phyloP scores from a whole-genome alignment of 1,140 invertebrate genomes.

The Lasioglossum baleicum region DNA sequence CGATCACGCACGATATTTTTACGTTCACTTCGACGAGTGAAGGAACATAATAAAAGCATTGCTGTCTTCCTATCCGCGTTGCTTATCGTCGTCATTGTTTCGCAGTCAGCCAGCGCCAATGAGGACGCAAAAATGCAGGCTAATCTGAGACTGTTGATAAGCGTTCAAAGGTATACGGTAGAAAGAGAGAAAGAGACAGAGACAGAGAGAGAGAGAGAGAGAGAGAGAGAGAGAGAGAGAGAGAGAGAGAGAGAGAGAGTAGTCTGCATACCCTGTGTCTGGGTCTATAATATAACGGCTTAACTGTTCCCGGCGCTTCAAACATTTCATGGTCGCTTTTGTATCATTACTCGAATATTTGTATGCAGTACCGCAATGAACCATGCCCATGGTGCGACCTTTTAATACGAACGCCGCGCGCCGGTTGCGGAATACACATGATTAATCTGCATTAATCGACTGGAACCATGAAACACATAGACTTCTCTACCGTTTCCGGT shows the following conservation, averaged over 20 bases:
- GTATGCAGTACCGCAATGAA: background rate
- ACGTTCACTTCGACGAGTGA: background rate
- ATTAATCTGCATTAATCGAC: background rate
- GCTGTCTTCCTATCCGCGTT: background rate
- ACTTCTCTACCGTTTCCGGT: background rate
- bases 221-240: no score
- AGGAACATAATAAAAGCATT: background rate
- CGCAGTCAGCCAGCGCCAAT: constrained; percentile 15
- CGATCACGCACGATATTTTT: no score
- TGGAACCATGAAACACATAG: background rate
- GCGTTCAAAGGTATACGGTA: background rate
- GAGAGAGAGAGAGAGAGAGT: no score
- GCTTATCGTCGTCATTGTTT: constrained; percentile 28
- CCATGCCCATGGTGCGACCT: background rate
- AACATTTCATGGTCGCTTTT: background rate
- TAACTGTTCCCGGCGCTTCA: background rate
- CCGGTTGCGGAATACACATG: no score
- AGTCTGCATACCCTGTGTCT: background rate
- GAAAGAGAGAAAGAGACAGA: no score
- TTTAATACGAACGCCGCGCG: background rate
- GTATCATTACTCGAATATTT: background rate
- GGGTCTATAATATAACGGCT: background rate
- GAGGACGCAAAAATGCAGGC: constrained; percentile 17
- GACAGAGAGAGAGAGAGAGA: no score
- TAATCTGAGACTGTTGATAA: constrained; percentile 17